A percentile compares a stretch with the other conserved stretches of the same genome.
These are phyloP conservation scores for Oncopeltus fasciatus DNA, from an alignment of 1,140 invertebrate species.

Conservation along the genomic window DNA sequence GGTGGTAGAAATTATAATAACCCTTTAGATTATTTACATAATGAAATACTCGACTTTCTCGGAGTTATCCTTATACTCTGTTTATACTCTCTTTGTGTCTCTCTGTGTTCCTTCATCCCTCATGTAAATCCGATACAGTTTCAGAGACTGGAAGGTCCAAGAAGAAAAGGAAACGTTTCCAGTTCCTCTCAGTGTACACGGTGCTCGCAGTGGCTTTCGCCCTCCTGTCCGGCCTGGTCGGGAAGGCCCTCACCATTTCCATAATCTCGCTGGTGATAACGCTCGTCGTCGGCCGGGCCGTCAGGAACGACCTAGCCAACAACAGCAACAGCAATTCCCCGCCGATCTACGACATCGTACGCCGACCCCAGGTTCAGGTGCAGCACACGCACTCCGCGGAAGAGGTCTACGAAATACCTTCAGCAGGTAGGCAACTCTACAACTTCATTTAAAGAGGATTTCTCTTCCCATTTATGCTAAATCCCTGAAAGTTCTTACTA, in stretches of 20 bases:
- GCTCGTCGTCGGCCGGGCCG: neutral
- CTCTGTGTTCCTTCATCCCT: no score
- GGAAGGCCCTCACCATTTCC: constrained; percentile 14
- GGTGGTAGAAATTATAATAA: no score
- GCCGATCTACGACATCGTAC: constrained; percentile 10
- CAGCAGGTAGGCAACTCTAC: neutral
- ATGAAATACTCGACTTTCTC: no score
- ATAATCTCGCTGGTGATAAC: constrained; percentile 10
- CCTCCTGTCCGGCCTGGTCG: constrained; percentile 11
- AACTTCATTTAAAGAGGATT: no score
- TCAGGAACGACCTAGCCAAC: neutral
- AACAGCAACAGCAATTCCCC: neutral
- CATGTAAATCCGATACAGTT: no score
- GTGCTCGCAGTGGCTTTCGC: constrained; percentile 13
- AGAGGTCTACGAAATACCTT: neutral
- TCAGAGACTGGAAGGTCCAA: neutral
- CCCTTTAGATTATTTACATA: no score
- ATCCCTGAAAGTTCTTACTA: no score
- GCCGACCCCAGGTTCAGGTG: constrained; percentile 9
- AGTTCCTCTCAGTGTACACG: constrained; percentile 13
- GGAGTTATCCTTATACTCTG: no score
- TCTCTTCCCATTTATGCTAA: no score
- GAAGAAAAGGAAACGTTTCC: neutral
- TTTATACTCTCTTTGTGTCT: no score
- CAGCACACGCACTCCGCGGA: neutral